Evolutionary conservation across 2,797 vertebrate genomes (phyloP), one percentile per base, ranked within the genome.

Genomic region (Paedocypris micromegethes): DNA sequence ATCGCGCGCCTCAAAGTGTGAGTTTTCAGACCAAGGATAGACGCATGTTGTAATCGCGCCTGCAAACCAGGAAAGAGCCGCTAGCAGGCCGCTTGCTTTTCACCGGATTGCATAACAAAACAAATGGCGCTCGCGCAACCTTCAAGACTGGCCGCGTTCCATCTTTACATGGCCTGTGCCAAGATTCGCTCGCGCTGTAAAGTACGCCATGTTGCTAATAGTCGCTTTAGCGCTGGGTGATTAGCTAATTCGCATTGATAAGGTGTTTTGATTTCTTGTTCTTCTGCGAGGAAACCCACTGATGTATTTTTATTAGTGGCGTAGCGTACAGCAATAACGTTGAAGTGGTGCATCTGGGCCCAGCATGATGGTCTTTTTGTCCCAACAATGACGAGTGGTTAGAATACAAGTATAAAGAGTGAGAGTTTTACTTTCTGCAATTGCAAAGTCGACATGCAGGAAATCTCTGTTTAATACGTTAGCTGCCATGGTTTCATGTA

Each of bases 131-230:
- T 83, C 82, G 82, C 68, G 9, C 80, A 77, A 85, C 80, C 82
- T 86, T 81, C 71, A 80, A 80, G 83, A 75, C 86, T 91, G 89
- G 88, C 87, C 75, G 70, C 72, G 72, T 77, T 89, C 88, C 89
- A 87, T 80, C 62, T 51, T 64, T 72, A 71, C 81, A 80, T 77
- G 76, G 79, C 55, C 79, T 84, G 79, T 79, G 88, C 88, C 87
- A 88, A 89, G 88, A 88, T 88, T 80, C 82, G 88, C 88, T 88
- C 88, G 88, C 77, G 75, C 81, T 55, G 70, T 44, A 65, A 68
- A 56, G 82, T 84, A 80, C 81, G 83, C 83, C 77, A 80, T 79
- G 83, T 79, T 83, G 83, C 84, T 83, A 82, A 85, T 85, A 82
- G 82, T 86, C 86, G 80, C 82, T 80, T 77, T 78, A 62, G 56